Percentiles rank a stretch among this genome's conserved stretches.
These are phyloP conservation scores for Idaea dimidiata DNA, from an alignment of 2,888 invertebrate species.

Conservation along the genomic window DNA sequence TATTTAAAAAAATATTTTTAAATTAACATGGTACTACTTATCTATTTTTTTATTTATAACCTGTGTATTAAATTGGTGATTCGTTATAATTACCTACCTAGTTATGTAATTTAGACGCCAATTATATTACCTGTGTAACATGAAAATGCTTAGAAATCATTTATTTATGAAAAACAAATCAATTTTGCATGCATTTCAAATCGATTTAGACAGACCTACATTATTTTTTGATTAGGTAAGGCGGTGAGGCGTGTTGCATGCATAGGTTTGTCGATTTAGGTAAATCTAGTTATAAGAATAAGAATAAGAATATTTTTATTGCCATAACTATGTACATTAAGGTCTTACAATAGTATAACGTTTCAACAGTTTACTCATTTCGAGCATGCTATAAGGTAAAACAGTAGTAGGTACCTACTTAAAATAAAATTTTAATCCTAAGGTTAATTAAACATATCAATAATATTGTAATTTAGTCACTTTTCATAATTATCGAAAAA, in stretches of 20 bases:
- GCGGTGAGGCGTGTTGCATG: neutral
- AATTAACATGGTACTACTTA: too few relatives aligned
- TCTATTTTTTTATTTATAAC: neutral
- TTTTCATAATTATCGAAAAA: too few relatives aligned
- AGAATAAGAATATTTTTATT: too few relatives aligned
- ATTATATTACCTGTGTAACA: neutral
- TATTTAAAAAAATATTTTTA: neutral
- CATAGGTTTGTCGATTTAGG: neutral
- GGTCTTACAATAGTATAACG: too few relatives aligned
- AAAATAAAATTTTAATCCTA: too few relatives aligned
- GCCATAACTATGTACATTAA: too few relatives aligned
- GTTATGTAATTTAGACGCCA: too few relatives aligned
- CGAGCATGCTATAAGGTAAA: too few relatives aligned
- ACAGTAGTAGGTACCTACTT: too few relatives aligned
- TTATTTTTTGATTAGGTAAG: neutral
- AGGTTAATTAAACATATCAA: too few relatives aligned
- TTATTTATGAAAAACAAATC: neutral
- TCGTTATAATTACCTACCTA: neutral
- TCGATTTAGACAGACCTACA: neutral
- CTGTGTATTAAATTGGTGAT: neutral
- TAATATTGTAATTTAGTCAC: too few relatives aligned
- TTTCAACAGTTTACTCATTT: too few relatives aligned
- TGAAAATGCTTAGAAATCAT: neutral
- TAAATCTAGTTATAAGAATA: neutral
- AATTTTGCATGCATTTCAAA: constrained; percentile 7